Percentiles rank a stretch among this genome's conserved stretches.
Conservation (phyloP, 2,113 vertebrate species). For the Lagenorhynchus albirostris region DNA sequence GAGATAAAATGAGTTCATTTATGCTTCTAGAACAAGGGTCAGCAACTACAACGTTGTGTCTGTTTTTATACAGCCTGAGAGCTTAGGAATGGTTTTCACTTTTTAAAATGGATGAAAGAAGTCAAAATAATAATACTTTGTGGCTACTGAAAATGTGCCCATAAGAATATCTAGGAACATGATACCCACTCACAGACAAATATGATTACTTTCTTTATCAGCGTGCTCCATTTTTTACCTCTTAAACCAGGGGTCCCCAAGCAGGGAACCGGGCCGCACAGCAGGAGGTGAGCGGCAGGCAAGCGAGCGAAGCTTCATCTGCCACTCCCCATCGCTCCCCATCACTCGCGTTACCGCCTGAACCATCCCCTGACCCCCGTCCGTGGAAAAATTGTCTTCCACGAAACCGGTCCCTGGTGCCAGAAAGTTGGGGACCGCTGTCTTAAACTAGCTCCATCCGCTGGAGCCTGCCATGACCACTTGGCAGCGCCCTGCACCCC, state of each 20-base stretch:
- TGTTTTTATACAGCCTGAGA: background rate
- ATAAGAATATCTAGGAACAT: background rate
- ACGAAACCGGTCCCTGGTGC: too few species aligned
- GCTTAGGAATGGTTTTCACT: background rate
- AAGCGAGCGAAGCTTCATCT: too few species aligned
- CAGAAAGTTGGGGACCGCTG: too few species aligned
- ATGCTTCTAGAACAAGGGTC: background rate
- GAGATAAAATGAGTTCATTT: background rate
- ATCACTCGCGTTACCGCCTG: too few species aligned
- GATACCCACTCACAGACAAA: background rate
- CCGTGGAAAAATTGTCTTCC: too few species aligned
- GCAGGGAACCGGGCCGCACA: too few species aligned
- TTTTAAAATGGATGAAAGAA: background rate
- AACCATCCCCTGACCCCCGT: too few species aligned
- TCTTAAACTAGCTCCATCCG: background rate
- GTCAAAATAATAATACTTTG: background rate
- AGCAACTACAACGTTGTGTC: background rate
- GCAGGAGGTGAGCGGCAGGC: too few species aligned
- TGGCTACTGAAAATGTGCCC: background rate
- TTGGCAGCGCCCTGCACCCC: background rate
- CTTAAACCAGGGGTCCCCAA: background rate
- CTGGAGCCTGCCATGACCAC: background rate
- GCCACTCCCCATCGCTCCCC: too few species aligned
- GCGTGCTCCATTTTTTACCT: background rate
- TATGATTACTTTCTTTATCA: background rate